Percentiles rank a stretch among this genome's conserved stretches.
Evolutionary conservation across 2,888 invertebrate species (phyloP).

Genomic region (Coleophora deauratella): DNA sequence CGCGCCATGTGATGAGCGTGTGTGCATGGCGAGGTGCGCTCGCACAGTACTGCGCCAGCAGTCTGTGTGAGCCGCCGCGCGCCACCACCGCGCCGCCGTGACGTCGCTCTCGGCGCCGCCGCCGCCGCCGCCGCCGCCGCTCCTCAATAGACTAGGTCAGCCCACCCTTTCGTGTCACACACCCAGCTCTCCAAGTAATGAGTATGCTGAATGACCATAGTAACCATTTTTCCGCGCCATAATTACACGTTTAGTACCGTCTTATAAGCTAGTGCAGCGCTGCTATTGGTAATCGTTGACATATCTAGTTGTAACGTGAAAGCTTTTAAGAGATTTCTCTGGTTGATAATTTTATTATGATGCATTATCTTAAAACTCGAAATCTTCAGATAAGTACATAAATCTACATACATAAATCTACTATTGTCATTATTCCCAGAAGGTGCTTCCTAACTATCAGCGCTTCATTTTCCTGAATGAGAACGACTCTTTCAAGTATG

Average conservation of each 20-base stretch:
- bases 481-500: too few species aligned
- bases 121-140: slow-evolving; percentile 15
- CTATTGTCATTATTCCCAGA: too few species aligned
- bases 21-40: slow-evolving; percentile 72
- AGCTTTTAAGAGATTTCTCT: too few species aligned
- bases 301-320: too few species aligned
- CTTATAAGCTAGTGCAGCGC: neutral
- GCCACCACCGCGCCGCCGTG: slow-evolving; percentile 44
- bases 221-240: neutral
- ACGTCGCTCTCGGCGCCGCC: slow-evolving; percentile 59
- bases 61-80: slow-evolving; percentile 21
- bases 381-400: too few species aligned
- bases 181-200: slow-evolving; percentile 22
- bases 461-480: too few species aligned
- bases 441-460: too few species aligned
- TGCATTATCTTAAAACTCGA: too few species aligned
- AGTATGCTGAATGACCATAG: slow-evolving; percentile 6
- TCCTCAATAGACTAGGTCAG: slow-evolving; percentile 52
- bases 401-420: too few species aligned
- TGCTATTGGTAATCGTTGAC: too few species aligned
- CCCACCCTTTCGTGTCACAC: slow-evolving; percentile 21
- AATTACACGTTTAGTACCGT: neutral
- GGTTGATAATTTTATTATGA: too few species aligned
- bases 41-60: slow-evolving; percentile 51
- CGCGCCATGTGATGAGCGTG: slow-evolving; percentile 68